Percentiles rank a stretch among this genome's conserved stretches.
Evolutionary conservation across 2,797 vertebrate genomes (phyloP).

Genomic region (Sphenopsis melanotis): DNA sequence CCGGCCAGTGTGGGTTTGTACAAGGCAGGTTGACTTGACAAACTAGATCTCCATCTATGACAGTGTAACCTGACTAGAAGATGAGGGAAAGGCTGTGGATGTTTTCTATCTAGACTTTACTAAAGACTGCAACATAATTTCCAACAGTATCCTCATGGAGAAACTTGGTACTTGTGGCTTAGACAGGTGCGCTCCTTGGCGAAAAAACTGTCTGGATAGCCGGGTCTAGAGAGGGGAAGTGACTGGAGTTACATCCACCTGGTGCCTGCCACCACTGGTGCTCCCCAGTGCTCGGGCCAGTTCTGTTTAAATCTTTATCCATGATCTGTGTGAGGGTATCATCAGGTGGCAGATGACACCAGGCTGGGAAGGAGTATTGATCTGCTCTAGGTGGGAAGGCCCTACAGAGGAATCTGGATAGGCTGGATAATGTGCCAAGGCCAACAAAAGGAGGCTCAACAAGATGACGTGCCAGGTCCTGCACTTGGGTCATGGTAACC

Average conservation of each 20-base stretch:
- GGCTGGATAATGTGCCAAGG: not conserved
- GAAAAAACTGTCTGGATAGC: not conserved
- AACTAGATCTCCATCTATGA: not conserved
- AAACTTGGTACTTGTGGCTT: not conserved
- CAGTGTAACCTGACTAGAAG: not conserved
- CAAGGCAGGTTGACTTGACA: not conserved
- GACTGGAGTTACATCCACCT: not conserved
- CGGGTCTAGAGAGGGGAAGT: accelerated
- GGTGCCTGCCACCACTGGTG: accelerated
- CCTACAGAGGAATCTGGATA: not conserved
- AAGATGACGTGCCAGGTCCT: not conserved
- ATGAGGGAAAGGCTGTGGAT: not conserved
- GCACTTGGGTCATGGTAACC: not conserved
- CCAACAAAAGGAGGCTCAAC: not conserved
- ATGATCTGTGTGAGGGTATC: not conserved
- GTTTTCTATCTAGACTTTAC: not conserved
- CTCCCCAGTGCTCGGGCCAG: not conserved
- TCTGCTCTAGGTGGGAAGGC: not conserved
- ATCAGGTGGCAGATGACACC: not conserved
- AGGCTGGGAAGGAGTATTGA: not conserved
- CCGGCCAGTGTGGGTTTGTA: not conserved
- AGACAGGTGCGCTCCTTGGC: not conserved
- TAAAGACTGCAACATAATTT: not conserved
- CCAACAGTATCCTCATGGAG: not conserved
- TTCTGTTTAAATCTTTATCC: not conserved